Percentiles rank a stretch among this genome's conserved stretches.
Evolutionary conservation across 2,797 vertebrate species (phyloP).

Genomic region (Acanthurus lineatus): DNA sequence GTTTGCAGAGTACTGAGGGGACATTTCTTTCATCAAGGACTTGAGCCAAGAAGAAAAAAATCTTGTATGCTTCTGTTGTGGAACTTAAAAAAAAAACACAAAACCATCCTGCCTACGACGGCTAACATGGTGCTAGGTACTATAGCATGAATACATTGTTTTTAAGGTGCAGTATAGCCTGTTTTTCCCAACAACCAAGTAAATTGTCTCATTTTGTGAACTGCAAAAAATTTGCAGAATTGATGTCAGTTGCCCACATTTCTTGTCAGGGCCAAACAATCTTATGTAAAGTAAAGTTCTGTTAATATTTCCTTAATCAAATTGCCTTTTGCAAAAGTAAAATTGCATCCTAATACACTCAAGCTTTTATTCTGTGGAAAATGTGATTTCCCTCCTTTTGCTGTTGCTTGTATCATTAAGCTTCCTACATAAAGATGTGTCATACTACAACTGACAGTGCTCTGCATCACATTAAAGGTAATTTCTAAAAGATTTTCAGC

Average conservation of each 20-base stretch:
- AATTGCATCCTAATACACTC: slow-evolving; percentile 13
- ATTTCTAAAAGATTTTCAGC: slow-evolving; percentile 20
- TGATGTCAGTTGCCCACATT: slow-evolving; percentile 37
- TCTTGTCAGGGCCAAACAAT: slow-evolving; percentile 28
- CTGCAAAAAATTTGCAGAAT: slow-evolving; percentile 28
- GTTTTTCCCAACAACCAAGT: slow-evolving; percentile 8
- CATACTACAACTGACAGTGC: slow-evolving; percentile 19
- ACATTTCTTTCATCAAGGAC: slow-evolving; percentile 13
- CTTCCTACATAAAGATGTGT: slow-evolving; percentile 8
- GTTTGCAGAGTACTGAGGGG: neutral
- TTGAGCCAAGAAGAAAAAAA: slow-evolving; percentile 24
- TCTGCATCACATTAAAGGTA: slow-evolving; percentile 47
- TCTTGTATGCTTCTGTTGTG: slow-evolving; percentile 29
- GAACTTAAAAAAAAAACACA: slow-evolving; percentile 8
- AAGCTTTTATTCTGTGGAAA: slow-evolving; percentile 29
- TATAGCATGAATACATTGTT: slow-evolving; percentile 20
- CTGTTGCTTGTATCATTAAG: slow-evolving; percentile 18
- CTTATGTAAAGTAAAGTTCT: slow-evolving; percentile 35
- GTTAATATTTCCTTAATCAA: slow-evolving; percentile 52
- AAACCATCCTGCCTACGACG: slow-evolving; percentile 37
- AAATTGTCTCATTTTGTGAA: slow-evolving; percentile 18
- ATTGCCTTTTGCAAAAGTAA: slow-evolving; percentile 30
- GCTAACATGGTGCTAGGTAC: slow-evolving; percentile 59
- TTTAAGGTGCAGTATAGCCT: slow-evolving; percentile 2
- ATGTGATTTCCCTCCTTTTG: slow-evolving; percentile 17